These are phyloP conservation scores for Lasioglossum lativentre DNA, from an alignment of 2,888 invertebrate species.

Conservation along the genomic window DNA sequence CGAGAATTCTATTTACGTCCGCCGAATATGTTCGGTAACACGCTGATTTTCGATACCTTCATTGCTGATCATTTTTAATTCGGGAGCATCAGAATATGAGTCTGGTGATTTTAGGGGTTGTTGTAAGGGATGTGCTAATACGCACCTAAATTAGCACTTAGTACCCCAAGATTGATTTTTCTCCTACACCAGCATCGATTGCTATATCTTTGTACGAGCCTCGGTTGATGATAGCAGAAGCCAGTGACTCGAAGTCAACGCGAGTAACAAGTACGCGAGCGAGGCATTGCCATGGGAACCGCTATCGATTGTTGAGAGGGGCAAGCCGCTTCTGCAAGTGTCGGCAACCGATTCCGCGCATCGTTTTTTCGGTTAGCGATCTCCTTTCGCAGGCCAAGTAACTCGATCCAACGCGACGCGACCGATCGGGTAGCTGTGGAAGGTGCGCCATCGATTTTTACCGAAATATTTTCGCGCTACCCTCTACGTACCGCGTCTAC, in stretches of 20 bases:
- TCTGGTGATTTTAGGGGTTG: too few species aligned
- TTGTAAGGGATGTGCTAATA: too few species aligned
- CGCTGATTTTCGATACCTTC: not conserved
- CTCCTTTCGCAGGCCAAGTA: slow-evolving; percentile 56
- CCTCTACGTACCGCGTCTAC: too few species aligned
- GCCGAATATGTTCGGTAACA: not conserved
- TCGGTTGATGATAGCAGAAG: slow-evolving; percentile 56
- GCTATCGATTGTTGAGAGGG: slow-evolving; percentile 80
- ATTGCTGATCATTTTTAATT: not conserved
- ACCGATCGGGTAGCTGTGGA: slow-evolving; percentile 45
- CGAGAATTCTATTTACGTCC: not conserved
- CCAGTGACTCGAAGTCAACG: slow-evolving; percentile 79
- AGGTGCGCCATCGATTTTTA: slow-evolving; percentile 14
- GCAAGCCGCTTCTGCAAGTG: slow-evolving; percentile 66
- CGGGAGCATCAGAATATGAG: not conserved
- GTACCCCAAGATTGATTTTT: not conserved
- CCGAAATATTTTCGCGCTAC: not conserved
- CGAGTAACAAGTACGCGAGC: slow-evolving; percentile 80
- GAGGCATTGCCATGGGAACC: slow-evolving; percentile 83
- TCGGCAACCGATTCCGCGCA: slow-evolving; percentile 48
- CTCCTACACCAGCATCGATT: not conserved
- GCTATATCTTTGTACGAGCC: not conserved
- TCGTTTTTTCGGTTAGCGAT: slow-evolving; percentile 44
- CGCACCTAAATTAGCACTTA: too few species aligned
- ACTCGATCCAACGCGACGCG: slow-evolving; percentile 48